Conservation (phyloP, 2,113 vertebrate species). For the Leptobrachium leishanense region DNA sequence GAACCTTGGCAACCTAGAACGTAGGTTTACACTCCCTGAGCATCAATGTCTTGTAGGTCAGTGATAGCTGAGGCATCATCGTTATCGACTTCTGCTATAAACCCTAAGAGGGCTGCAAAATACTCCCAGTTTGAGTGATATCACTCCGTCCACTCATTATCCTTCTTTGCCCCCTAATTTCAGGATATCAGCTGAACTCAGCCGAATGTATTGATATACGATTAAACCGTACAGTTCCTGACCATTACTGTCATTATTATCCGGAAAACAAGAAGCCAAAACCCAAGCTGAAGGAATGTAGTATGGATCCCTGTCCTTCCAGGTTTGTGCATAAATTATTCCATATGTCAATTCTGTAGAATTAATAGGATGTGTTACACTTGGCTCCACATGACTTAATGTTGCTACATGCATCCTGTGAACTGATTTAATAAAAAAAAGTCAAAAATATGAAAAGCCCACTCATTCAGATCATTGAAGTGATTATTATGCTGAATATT, state of each 20-base stretch:
- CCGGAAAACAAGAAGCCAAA: constrained; percentile 91
- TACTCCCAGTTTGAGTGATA: too few relatives aligned
- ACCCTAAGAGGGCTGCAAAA: too few relatives aligned
- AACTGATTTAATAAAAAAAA: not conserved
- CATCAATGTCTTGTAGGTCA: too few relatives aligned
- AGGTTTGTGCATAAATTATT: constrained; percentile 65
- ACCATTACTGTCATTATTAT: constrained; percentile 84
- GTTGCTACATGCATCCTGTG: too few relatives aligned
- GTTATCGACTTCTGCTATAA: too few relatives aligned
- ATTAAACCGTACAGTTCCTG: constrained; percentile 77
- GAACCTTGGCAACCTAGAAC: too few relatives aligned
- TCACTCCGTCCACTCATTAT: not conserved
- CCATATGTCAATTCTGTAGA: not conserved
- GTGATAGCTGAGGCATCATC: too few relatives aligned
- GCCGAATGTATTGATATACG: constrained; percentile 87
- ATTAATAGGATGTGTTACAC: not conserved
- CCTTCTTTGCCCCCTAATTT: not conserved
- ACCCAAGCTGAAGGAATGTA: constrained; percentile 89
- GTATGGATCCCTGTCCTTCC: constrained; percentile 89
- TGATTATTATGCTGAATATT: not conserved
- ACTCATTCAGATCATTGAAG: not conserved
- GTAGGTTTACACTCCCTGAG: too few relatives aligned
- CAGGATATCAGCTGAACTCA: constrained; percentile 93
- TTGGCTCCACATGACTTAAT: not conserved
- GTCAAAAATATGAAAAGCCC: constrained; percentile 5